phyloP scores from a whole-genome alignment of 2,797 vertebrate species.

The Serranus cabrilla region DNA sequence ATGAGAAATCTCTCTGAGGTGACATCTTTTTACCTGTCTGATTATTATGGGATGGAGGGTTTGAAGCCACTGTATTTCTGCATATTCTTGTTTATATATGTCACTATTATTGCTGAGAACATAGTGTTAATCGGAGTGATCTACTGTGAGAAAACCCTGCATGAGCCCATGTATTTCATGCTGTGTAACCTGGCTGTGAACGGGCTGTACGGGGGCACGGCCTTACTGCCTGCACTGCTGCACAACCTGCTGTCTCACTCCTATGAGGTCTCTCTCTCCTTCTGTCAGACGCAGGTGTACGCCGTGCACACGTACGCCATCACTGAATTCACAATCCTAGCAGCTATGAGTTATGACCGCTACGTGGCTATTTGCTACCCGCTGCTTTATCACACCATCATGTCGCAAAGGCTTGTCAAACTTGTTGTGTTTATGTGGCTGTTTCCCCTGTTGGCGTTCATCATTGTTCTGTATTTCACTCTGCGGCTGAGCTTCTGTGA shows the following conservation, averaged over 20 bases:
- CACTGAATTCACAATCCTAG: slow-evolving; percentile 71
- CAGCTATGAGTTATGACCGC: slow-evolving; percentile 74
- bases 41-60: slow-evolving; percentile 58
- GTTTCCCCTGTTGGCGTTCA: slow-evolving; percentile 61
- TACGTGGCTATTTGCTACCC: slow-evolving; percentile 73
- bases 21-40: slow-evolving; percentile 49
- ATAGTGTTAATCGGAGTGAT: slow-evolving; percentile 52
- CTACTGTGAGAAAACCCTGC: slow-evolving; percentile 60
- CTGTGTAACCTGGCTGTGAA: slow-evolving; percentile 71
- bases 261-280: slow-evolving; percentile 45
- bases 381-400: slow-evolving; percentile 62
- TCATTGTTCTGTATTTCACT: slow-evolving; percentile 44
- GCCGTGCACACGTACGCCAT: slow-evolving; percentile 67
- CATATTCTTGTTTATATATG: slow-evolving; percentile 64
- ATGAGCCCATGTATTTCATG: slow-evolving; percentile 72
- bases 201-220: slow-evolving; percentile 61
- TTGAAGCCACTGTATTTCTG: slow-evolving; percentile 61
- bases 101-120: slow-evolving; percentile 59
- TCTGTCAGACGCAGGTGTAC: slow-evolving; percentile 67
- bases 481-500: slow-evolving; percentile 55
- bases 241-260: slow-evolving; percentile 46
- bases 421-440: slow-evolving; percentile 62
- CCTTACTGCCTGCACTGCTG: slow-evolving; percentile 61
- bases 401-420: slow-evolving; percentile 61
- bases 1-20: slow-evolving; percentile 66